phyloP scores from a whole-genome alignment of 2,797 vertebrate genomes.

The Falco rusticolus region DNA sequence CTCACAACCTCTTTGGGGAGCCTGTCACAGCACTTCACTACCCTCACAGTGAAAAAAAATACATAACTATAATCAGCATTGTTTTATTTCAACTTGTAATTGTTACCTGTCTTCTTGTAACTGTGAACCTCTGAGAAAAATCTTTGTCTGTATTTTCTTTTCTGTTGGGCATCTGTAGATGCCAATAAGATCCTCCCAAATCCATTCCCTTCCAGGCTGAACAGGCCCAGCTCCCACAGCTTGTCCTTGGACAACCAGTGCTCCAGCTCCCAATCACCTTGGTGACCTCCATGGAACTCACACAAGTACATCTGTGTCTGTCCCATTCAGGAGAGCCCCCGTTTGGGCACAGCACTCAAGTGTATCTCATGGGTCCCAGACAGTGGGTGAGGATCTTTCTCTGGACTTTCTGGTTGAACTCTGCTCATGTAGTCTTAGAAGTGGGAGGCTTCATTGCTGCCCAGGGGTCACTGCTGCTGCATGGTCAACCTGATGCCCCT shows the following conservation, averaged over 20 bases:
- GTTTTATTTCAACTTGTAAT: not conserved
- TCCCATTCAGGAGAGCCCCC: not conserved
- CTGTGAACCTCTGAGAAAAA: not conserved
- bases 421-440: accelerated
- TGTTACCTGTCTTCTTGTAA: not conserved
- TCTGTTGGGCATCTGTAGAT: not conserved
- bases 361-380: not conserved
- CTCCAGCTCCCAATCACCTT: not conserved
- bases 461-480: not conserved
- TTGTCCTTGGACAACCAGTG: not conserved
- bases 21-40: not conserved
- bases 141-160: not conserved
- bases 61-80: not conserved
- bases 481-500: accelerated
- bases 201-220: not conserved
- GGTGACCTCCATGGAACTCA: accelerated
- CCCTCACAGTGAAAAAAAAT: not conserved
- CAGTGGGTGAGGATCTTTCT: not conserved
- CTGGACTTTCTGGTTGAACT: not conserved
- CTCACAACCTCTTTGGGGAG: not conserved
- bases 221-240: not conserved
- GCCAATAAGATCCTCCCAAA: accelerated
- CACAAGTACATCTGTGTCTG: not conserved
- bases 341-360: not conserved
- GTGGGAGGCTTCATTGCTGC: not conserved